Evolutionary conservation across 2,113 vertebrate species (phyloP), one percentile per base, ranked within the genome.

Genomic region (Hippocampus mohnikei): DNA sequence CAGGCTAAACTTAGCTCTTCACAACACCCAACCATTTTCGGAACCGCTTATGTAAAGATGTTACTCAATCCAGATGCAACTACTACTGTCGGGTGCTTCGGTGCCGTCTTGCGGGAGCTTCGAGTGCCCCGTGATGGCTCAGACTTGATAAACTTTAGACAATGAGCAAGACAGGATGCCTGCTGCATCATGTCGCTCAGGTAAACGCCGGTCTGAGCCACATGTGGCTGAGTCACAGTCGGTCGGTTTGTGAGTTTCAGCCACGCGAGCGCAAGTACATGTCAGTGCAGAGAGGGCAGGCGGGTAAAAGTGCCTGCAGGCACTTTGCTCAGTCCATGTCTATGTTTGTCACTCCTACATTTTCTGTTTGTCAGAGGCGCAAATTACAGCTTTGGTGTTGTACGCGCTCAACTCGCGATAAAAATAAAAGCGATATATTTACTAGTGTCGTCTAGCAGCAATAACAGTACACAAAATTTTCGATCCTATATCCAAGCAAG

Each of bases 301-400:
- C 77, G 84, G 77, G 66, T 87, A 85, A 81, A 88, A 83, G 84
- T 74, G 72, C 86, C 81, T 79, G 69, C 44, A 76, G 79, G 74
- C 70, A 72, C 59, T 75, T 69, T 80, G 6, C 16, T 58, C 21
- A 55, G 52, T 55, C 42, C 48, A 65, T 60, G 44, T 82, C 42
- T 53, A 65, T 60, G 50, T 82, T 60, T 70, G 82, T 44, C 62
- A 25, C 10, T 25, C 40, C 25, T 12, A 12, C 37, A n/a, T 3
- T 42, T 58, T 27, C 64, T 69, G n/a, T 15, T 42, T 25, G 62
- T 23, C n/a, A 46, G 33, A 13, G 13, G 13, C 3, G 23, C 10
- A 44, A 44, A 44, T 65, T 25, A 25, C 11, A 65, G 41, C 42
- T 65, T 64, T 20, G 33, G 29, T 61, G 58, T 6, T 18, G 27